These are phyloP conservation scores for Pantherophis vulpinus DNA, from an alignment of 2,797 vertebrate genomes.

Conservation along the genomic window DNA sequence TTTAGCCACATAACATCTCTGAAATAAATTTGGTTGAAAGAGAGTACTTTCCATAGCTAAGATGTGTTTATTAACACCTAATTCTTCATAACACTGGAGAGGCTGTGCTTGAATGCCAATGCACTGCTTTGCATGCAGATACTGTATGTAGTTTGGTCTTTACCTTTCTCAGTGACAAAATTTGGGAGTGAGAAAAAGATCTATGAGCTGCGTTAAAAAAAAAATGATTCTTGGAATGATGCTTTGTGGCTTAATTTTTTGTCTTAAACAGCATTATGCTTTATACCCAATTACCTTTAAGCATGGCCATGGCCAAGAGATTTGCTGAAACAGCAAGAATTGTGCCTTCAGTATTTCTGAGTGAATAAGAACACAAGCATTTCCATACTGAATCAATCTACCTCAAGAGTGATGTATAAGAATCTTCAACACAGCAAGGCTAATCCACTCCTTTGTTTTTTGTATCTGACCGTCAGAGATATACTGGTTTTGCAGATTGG, in stretches of 20 bases:
- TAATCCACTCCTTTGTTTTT: neutral
- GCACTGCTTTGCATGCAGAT: neutral
- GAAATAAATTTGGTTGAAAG: neutral
- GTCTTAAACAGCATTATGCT: neutral
- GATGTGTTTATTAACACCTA: neutral
- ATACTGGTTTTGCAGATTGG: neutral
- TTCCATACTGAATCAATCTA: neutral
- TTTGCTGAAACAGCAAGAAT: conserved; percentile 5
- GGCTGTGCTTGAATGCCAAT: neutral
- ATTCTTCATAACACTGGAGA: neutral
- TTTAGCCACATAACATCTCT: neutral
- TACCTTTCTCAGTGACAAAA: neutral
- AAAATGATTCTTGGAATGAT: neutral
- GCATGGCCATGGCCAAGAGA: neutral
- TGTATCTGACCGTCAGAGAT: neutral
- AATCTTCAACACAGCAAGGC: neutral
- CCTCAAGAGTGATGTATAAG: neutral
- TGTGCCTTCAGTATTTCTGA: neutral
- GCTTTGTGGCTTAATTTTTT: neutral
- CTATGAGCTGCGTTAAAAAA: neutral
- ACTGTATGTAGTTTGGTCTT: neutral
- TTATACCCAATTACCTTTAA: neutral
- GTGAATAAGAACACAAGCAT: neutral
- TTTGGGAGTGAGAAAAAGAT: neutral
- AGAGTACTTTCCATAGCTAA: neutral